Evolutionary conservation across 2,797 vertebrate species (phyloP).

Genomic region (Pteropus rufus): DNA sequence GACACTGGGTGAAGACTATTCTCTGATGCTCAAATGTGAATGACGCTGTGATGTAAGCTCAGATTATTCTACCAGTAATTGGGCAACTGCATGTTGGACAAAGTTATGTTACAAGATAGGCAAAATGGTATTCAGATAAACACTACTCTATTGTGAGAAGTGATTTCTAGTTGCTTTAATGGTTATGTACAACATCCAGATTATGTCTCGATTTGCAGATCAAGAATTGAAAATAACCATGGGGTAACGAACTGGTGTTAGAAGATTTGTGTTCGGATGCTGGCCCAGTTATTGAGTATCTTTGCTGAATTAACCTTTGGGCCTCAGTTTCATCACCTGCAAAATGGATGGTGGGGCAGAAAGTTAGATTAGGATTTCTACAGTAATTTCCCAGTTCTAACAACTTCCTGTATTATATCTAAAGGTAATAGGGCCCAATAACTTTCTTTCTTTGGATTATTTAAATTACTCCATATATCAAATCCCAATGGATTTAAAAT

Average conservation of each 20-base stretch:
- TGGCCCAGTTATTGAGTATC: neutral
- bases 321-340: neutral
- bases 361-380: neutral
- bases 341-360: neutral
- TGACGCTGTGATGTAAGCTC: neutral
- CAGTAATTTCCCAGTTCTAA: neutral
- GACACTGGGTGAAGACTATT: neutral
- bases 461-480: neutral
- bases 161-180: neutral
- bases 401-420: neutral
- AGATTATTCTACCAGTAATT: neutral
- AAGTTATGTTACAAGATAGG: neutral
- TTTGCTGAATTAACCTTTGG: neutral
- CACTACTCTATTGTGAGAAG: neutral
- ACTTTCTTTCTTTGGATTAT: neutral
- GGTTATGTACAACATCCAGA: neutral
- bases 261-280: neutral
- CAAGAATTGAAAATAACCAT: neutral
- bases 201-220: neutral
- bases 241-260: neutral
- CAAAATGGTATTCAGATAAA: neutral
- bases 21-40: neutral
- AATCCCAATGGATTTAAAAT: neutral
- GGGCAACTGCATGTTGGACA: neutral
- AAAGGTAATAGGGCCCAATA: neutral